Evolutionary conservation across 2,797 vertebrate species (phyloP).

Genomic region (Taenioides sp.): DNA sequence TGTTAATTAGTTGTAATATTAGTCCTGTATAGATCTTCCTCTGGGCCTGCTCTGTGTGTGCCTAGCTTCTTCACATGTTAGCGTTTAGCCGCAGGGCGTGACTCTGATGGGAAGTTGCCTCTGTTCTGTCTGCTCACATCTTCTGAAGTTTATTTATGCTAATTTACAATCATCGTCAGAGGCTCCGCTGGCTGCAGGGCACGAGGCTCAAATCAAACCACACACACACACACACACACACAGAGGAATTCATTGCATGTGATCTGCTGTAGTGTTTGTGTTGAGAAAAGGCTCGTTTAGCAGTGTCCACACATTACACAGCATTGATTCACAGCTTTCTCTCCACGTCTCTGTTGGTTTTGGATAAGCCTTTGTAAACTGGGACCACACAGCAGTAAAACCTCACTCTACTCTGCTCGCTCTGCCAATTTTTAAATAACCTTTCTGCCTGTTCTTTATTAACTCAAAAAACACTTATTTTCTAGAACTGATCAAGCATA

Average conservation of each 20-base stretch:
- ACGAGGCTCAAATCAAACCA: slow-evolving; percentile 32
- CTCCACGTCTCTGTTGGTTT: slow-evolving; percentile 50
- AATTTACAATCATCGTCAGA: slow-evolving; percentile 44
- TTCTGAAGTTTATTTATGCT: slow-evolving; percentile 52
- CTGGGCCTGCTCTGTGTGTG: slow-evolving; percentile 15
- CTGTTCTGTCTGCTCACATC: slow-evolving; percentile 31
- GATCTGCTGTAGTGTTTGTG: slow-evolving; percentile 38
- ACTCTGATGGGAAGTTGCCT: slow-evolving; percentile 30
- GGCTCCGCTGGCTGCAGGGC: slow-evolving; percentile 20
- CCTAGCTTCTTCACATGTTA: slow-evolving; percentile 43
- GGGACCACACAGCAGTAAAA: slow-evolving; percentile 45
- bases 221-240: slow-evolving; percentile 1
- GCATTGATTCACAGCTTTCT: slow-evolving; percentile 64
- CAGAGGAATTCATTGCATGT: not conserved
- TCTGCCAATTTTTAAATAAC: slow-evolving; percentile 39
- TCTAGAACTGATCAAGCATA: not conserved
- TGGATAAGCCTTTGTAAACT: slow-evolving; percentile 57
- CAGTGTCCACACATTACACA: slow-evolving; percentile 46
- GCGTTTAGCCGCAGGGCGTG: slow-evolving; percentile 47
- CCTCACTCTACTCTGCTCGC: slow-evolving; percentile 22
- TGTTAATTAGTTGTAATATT: not conserved
- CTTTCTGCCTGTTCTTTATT: slow-evolving; percentile 12
- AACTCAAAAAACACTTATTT: slow-evolving; percentile 10
- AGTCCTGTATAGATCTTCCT: not conserved
- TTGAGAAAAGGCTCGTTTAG: slow-evolving; percentile 64